Conservation (phyloP, 2,113 vertebrate genomes). For the Antechinus flavipes region DNA sequence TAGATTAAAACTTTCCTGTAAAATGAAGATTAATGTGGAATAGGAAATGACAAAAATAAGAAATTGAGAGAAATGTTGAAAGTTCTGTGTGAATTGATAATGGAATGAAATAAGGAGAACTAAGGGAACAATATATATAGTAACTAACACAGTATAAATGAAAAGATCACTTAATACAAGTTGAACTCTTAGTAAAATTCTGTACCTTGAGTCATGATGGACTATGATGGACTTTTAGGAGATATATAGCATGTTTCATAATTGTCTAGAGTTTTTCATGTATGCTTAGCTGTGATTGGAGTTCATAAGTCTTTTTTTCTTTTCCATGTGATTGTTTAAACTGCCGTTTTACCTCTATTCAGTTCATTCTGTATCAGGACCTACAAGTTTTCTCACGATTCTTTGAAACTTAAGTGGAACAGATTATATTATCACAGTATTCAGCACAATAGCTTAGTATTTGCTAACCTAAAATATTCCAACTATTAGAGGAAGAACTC, state of each 20-base stretch:
- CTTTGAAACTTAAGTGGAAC: not conserved
- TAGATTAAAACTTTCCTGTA: not conserved
- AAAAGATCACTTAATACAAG: not conserved
- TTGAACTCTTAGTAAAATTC: not conserved
- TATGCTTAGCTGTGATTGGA: not conserved
- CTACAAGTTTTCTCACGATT: not conserved
- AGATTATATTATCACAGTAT: not conserved
- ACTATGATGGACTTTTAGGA: not conserved
- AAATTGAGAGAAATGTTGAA: not conserved
- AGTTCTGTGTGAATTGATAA: not conserved
- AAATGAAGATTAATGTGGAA: not conserved
- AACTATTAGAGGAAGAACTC: not conserved
- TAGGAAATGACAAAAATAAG: not conserved
- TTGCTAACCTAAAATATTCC: not conserved
- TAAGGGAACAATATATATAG: not conserved
- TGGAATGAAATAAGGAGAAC: not conserved
- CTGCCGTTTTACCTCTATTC: not conserved
- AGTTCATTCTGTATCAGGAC: not conserved
- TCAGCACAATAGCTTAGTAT: not conserved
- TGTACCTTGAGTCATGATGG: not conserved
- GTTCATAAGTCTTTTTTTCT: not conserved
- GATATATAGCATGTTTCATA: not conserved
- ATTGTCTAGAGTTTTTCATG: not conserved
- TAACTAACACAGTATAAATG: not conserved
- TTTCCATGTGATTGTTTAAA: not conserved